These are phyloP conservation scores for Anser brachyrhynchus DNA, from an alignment of 2,113 vertebrate genomes.

Conservation along the genomic window DNA sequence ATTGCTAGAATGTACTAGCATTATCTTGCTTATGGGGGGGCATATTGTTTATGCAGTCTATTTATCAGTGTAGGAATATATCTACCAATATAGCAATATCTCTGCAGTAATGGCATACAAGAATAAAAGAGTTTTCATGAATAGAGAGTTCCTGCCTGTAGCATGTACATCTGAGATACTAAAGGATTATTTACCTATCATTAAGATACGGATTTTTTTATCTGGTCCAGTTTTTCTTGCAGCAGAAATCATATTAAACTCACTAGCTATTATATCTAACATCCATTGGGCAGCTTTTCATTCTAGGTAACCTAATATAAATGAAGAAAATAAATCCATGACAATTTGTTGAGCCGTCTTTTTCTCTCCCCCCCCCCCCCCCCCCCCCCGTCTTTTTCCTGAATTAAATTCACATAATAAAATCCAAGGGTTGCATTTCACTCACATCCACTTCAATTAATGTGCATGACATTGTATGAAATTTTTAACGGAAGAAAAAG, in stretches of 20 bases:
- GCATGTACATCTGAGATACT: slow-evolving; percentile 64
- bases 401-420: slow-evolving; percentile 30
- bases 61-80: slow-evolving; percentile 68
- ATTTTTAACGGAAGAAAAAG: slow-evolving; percentile 5
- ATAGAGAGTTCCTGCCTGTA: slow-evolving; percentile 66
- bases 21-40: slow-evolving; percentile 71
- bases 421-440: background rate
- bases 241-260: slow-evolving; percentile 70
- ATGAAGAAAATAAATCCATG: slow-evolving; percentile 67
- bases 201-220: slow-evolving; percentile 74
- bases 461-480: background rate
- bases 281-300: slow-evolving; percentile 60
- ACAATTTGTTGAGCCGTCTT: slow-evolving; percentile 57
- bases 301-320: slow-evolving; percentile 55
- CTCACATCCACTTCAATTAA: background rate
- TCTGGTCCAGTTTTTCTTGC: slow-evolving; percentile 70
- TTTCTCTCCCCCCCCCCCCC: background rate
- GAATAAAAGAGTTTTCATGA: slow-evolving; percentile 72
- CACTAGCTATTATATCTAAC: slow-evolving; percentile 56
- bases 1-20: slow-evolving; percentile 41
- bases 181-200: slow-evolving; percentile 75
- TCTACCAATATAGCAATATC: slow-evolving; percentile 61
- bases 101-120: slow-evolving; percentile 61
- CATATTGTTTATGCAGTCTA: slow-evolving; percentile 74
- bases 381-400: background rate